Evolutionary conservation across 2,113 vertebrate genomes (phyloP), one percentile per base, ranked within the genome.

Genomic region (Myxocyprinus asiaticus): DNA sequence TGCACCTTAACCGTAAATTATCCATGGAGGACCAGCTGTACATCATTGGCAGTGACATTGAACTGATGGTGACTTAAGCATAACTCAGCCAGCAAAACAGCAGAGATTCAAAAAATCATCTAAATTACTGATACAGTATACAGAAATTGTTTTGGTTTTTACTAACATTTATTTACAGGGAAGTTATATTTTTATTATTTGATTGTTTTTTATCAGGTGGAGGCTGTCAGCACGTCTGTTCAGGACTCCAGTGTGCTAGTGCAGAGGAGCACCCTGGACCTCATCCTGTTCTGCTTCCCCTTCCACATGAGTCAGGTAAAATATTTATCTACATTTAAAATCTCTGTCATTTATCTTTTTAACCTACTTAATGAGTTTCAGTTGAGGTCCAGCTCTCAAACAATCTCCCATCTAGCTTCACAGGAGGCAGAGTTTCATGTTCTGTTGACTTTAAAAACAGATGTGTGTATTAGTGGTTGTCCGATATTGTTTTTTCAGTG

Each of bases 11-110:
- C 85, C 95, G 97, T 77, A 99, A 98, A 85, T 96, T 99, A 67
- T 97, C 97, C 45, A 99, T 99, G 98, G 98, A 99, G 88, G 98
- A 99, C 85, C 98, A 99, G 66, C 96, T 99, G 64, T 98, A 97
- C 74, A 94, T 99, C 85, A 98, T 99, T 67, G 98, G 98, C 89
- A 99, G 94, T 79, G 98, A 99, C 89, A 98, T 99, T 66, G 98
- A 98, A 77, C 91, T 99, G 86, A 99, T 99, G 98, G 98, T 99
- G 42, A 15, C 11, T 65, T 15, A 68, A n/a, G 53, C 22, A 33
- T 33, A 33, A 33, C n/a, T 33, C 1, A 3, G 22, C 22, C 22
- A 33, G 22, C 22, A 33, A 33, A 33, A 33, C 22, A 33, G 22
- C 22, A 33, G 22, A 33, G 22, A 33, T 33, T 33, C 22, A 33